Percentiles rank a stretch among this genome's conserved stretches.
Conservation (phyloP, 2,888 invertebrate species). For the Sarcophaga carnaria region DNA sequence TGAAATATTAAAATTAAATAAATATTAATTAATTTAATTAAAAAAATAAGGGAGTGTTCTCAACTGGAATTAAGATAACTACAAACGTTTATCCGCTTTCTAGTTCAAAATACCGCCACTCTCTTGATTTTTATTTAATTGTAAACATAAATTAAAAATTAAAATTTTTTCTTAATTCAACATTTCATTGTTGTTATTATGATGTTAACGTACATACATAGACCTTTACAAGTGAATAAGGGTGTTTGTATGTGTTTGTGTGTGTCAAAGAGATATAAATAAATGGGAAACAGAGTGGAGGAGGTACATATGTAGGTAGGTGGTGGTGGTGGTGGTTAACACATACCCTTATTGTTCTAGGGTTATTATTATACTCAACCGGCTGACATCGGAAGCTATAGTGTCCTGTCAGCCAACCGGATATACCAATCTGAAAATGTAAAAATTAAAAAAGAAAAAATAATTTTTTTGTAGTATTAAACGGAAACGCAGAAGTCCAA, state of each 20-base stretch:
- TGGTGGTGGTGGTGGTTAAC: conserved; percentile 74
- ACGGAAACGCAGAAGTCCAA: not conserved
- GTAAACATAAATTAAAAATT: not conserved
- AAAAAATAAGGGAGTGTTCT: too few species aligned
- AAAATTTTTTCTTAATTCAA: not conserved
- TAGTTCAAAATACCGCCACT: too few species aligned
- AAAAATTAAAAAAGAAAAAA: conserved; percentile 45
- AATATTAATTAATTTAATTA: too few species aligned
- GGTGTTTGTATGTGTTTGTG: conserved; percentile 22
- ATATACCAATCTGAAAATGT: conserved; percentile 89
- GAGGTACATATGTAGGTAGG: too few species aligned
- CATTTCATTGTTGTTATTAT: conserved; percentile 36
- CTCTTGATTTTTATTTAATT: too few species aligned
- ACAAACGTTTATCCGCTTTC: too few species aligned
- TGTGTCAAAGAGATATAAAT: not conserved
- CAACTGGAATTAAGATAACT: too few species aligned
- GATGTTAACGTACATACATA: not conserved
- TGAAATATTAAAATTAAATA: not conserved
- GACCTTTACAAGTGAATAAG: not conserved
- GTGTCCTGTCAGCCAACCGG: conserved; percentile 97
- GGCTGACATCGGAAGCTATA: conserved; percentile 98
- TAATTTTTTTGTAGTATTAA: not conserved
- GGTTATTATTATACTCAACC: conserved; percentile 96
- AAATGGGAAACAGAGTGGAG: not conserved
- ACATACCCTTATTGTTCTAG: conserved; percentile 94